Conservation (phyloP, 2,888 invertebrate species). For the Acronicta psi region DNA sequence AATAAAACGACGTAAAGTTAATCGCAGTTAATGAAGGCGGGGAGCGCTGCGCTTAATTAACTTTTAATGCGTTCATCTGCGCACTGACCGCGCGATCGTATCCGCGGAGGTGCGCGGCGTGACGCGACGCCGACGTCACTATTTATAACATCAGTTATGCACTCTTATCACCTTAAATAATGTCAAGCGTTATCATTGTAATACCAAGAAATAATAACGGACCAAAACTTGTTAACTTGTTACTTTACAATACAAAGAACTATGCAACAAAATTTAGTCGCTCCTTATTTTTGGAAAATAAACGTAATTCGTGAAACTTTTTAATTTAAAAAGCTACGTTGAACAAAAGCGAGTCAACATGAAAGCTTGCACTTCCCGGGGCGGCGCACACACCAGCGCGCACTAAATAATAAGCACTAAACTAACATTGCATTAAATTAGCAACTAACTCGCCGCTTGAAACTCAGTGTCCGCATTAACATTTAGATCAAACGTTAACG, state of each 20-base stretch:
- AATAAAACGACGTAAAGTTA: not conserved
- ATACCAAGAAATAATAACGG: too few species aligned
- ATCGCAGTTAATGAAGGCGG: not conserved
- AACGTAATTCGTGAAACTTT: not conserved
- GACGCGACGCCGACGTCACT: not conserved
- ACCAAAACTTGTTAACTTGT: too few species aligned
- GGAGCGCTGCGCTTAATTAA: slow-evolving; percentile 31
- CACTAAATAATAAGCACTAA: slow-evolving; percentile 8
- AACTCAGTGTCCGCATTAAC: not conserved
- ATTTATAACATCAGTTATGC: too few species aligned
- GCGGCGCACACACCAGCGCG: not conserved
- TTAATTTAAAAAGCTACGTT: slow-evolving; percentile 14
- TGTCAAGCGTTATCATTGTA: too few species aligned
- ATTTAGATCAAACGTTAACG: slow-evolving; percentile 1
- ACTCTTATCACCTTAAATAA: too few species aligned
- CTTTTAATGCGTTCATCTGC: slow-evolving; percentile 45
- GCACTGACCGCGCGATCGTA: slow-evolving; percentile 2
- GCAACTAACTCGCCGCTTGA: not conserved
- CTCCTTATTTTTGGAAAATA: not conserved
- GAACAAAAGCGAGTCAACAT: not conserved
- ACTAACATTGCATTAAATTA: slow-evolving; percentile 2
- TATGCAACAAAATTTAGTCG: not conserved
- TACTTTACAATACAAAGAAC: not conserved
- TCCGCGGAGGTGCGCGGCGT: not conserved
- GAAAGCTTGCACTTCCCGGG: slow-evolving; percentile 9